Conservation (phyloP, 2,888 invertebrate species). For the Pristionchus exspectatus region DNA sequence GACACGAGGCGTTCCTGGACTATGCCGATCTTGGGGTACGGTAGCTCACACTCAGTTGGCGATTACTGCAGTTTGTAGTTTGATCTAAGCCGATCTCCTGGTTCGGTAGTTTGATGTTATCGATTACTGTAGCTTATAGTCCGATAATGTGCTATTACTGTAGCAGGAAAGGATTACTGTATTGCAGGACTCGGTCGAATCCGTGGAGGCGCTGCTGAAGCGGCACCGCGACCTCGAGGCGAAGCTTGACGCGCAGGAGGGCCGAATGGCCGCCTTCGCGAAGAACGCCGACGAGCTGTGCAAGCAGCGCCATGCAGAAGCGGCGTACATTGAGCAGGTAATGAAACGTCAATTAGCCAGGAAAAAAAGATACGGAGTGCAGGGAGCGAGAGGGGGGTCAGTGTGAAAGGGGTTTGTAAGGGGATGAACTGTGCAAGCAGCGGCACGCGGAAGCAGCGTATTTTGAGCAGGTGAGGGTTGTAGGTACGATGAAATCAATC, state of each 20-base stretch:
- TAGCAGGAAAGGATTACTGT: background rate
- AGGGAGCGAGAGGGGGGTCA: background rate
- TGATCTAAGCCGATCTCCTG: background rate
- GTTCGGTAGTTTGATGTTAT: background rate
- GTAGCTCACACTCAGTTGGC: background rate
- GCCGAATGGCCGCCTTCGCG: constrained; percentile 88
- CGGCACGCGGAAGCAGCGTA: no score
- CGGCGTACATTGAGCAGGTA: constrained; percentile 70
- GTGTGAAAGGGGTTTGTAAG: background rate
- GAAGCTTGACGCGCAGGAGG: constrained; percentile 93
- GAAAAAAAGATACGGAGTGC: background rate
- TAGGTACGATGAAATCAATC: no score
- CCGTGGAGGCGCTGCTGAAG: constrained; percentile 91
- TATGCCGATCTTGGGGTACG: constrained; percentile 87
- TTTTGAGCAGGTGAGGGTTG: no score
- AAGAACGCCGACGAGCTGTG: constrained; percentile 90
- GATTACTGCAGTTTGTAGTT: background rate
- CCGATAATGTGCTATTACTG: no score
- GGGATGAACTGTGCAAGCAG: no score
- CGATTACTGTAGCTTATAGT: background rate
- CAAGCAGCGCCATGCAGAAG: constrained; percentile 83
- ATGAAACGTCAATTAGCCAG: background rate
- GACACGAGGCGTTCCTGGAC: constrained; percentile 94
- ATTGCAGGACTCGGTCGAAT: constrained; percentile 79
- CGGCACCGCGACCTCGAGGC: constrained; percentile 95